Conservation (phyloP, 2,797 vertebrate species). For the Tauraco hartlaubi region DNA sequence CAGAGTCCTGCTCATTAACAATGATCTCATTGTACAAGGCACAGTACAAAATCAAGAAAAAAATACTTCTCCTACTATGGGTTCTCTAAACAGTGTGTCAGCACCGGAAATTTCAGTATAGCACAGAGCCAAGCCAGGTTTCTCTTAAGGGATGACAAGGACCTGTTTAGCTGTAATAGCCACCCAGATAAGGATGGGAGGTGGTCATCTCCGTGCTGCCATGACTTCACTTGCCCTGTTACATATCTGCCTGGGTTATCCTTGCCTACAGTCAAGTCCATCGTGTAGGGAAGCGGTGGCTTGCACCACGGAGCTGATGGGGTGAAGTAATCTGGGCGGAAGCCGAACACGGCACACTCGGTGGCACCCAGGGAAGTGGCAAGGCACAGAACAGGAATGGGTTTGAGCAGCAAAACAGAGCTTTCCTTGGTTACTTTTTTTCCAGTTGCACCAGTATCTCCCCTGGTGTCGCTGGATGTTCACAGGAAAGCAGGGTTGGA, state of each 20-base stretch:
- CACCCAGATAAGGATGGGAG: not conserved
- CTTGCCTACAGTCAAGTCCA: accelerated
- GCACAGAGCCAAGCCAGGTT: not conserved
- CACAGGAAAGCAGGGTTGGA: not conserved
- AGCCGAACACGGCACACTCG: accelerated
- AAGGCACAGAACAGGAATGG: not conserved
- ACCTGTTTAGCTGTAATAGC: not conserved
- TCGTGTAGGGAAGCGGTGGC: not conserved
- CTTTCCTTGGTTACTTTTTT: not conserved
- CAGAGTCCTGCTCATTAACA: not conserved
- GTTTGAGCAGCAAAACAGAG: not conserved
- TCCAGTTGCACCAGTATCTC: not conserved
- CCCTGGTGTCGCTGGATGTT: not conserved
- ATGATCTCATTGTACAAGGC: not conserved
- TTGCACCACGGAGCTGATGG: not conserved
- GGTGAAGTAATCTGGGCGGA: not conserved
- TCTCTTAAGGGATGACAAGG: not conserved
- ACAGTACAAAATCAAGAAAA: not conserved
- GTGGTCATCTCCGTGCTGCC: not conserved
- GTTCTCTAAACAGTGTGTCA: not conserved
- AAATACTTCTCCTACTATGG: accelerated
- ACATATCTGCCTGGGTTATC: not conserved
- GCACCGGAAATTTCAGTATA: not conserved
- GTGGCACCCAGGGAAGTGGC: not conserved
- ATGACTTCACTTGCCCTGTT: not conserved